Conservation (phyloP, 2,888 invertebrate genomes). For the Schrankia costaestrigalis region DNA sequence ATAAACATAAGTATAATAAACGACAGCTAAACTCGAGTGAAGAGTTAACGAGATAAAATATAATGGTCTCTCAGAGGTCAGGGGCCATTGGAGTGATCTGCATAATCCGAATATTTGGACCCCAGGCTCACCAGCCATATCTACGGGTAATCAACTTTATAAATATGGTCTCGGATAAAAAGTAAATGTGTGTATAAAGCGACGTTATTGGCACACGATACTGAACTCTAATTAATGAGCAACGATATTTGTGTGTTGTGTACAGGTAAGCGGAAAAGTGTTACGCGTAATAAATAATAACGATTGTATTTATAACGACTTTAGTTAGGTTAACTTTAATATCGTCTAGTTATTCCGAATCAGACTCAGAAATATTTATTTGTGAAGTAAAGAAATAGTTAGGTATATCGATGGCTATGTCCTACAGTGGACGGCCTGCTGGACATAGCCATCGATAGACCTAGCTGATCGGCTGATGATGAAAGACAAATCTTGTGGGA, state of each 20-base stretch:
- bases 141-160: constrained; percentile 24
- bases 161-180: constrained; percentile 24
- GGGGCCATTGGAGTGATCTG: constrained; percentile 30
- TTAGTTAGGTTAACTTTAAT: too few species aligned
- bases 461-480: too few species aligned
- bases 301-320: too few species aligned
- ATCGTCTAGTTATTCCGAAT: too few species aligned
- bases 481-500: too few species aligned
- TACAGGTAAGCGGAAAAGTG: constrained; percentile 2
- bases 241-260: background rate
- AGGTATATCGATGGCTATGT: too few species aligned
- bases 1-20: constrained; percentile 3
- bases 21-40: constrained; percentile 1
- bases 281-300: too few species aligned
- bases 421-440: too few species aligned
- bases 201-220: constrained; percentile 7
- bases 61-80: constrained; percentile 12
- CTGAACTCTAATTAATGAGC: constrained; percentile 2
- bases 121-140: background rate
- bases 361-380: too few species aligned
- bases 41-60: constrained; percentile 7
- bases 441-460: too few species aligned
- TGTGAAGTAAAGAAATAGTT: too few species aligned
- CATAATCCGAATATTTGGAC: constrained; percentile 25
- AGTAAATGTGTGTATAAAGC: constrained; percentile 9